Conservation (phyloP, 2,113 vertebrate genomes). For the Cavia aperea region DNA sequence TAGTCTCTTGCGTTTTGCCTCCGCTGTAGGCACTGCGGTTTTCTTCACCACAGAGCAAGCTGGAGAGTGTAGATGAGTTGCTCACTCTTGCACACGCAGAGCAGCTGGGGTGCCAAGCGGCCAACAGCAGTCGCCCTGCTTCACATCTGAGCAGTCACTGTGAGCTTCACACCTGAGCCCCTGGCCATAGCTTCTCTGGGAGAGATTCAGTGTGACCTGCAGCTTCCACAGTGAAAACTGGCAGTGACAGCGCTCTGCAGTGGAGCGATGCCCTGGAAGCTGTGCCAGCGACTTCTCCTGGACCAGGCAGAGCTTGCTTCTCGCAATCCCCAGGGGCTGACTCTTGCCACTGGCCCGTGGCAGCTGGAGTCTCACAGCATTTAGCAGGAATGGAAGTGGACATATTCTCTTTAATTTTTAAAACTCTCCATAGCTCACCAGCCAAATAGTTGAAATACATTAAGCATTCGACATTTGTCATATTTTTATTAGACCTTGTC, state of each 20-base stretch:
- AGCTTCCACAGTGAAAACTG: constrained; percentile 8
- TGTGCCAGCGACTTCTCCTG: constrained; percentile 15
- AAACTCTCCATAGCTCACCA: constrained; percentile 55
- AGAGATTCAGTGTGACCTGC: constrained; percentile 13
- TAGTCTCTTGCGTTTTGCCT: constrained; percentile 5
- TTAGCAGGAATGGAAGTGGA: background rate
- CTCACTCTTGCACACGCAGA: background rate
- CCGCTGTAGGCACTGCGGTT: background rate
- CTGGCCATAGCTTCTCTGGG: background rate
- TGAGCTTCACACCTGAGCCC: background rate
- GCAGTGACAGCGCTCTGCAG: background rate
- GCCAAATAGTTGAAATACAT: constrained; percentile 62
- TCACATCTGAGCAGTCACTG: background rate
- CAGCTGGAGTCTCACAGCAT: constrained; percentile 13
- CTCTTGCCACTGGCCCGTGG: background rate
- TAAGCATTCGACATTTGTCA: constrained; percentile 58
- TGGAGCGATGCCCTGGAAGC: background rate
- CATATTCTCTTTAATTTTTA: constrained; percentile 61
- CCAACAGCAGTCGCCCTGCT: background rate
- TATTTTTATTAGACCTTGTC: constrained; percentile 63
- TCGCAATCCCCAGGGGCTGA: constrained; percentile 29
- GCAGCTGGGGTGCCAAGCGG: background rate
- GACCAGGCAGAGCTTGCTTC: background rate
- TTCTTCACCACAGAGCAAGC: background rate
- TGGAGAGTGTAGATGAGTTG: background rate